Evolutionary conservation across 2,797 vertebrate genomes (phyloP).

Genomic region (Syndactyla subalaris): DNA sequence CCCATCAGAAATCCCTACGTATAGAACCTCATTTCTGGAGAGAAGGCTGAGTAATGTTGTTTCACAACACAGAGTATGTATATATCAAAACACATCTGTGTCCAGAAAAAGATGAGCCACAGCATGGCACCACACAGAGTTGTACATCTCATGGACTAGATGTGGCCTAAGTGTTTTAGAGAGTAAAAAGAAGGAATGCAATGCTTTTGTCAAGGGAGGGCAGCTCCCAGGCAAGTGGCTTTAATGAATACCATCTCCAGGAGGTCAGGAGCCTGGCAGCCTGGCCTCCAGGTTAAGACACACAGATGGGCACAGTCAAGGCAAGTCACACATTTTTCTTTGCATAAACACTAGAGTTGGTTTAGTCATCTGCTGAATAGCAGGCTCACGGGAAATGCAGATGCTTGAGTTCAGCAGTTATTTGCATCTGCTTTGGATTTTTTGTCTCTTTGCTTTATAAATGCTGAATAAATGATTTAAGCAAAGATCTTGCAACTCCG

Average conservation of each 20-base stretch:
- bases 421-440: slow-evolving; percentile 24
- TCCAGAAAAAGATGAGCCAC: not conserved
- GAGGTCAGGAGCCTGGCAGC: not conserved
- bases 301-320: not conserved
- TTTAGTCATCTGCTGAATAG: not conserved
- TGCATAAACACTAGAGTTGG: not conserved
- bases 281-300: not conserved
- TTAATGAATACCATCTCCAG: not conserved
- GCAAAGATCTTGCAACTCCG: not conserved
- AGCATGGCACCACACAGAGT: not conserved
- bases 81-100: not conserved
- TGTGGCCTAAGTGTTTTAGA: rapidly evolving
- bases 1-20: not conserved
- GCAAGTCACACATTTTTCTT: not conserved
- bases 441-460: not conserved
- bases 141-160: not conserved
- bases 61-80: not conserved
- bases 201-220: not conserved
- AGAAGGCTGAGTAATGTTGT: not conserved
- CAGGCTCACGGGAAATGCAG: not conserved
- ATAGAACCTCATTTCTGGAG: not conserved
- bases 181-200: not conserved
- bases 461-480: not conserved
- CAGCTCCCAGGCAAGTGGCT: not conserved
- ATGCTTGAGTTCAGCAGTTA: not conserved